Evolutionary conservation across 2,888 invertebrate genomes (phyloP).

Genomic region (Lapara coniferarum): DNA sequence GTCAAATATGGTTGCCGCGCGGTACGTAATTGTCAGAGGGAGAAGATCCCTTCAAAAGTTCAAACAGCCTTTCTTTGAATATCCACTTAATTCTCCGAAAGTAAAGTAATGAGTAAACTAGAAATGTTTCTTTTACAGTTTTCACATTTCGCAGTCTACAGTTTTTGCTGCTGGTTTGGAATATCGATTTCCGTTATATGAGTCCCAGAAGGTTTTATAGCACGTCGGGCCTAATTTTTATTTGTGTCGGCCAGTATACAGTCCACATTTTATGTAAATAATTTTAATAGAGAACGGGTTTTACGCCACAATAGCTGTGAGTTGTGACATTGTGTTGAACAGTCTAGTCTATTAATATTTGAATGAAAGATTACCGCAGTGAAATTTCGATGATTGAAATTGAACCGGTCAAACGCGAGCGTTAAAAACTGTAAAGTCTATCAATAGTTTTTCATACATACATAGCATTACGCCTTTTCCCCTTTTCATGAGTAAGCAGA

Average conservation of each 20-base stretch:
- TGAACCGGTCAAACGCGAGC: constrained; percentile 35
- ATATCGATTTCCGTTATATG: constrained; percentile 14
- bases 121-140: background rate
- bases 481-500: too few species aligned
- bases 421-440: constrained; percentile 38
- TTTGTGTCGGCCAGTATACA: constrained; percentile 9
- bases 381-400: constrained; percentile 31
- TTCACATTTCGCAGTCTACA: background rate
- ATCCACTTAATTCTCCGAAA: too few species aligned
- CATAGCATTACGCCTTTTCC: too few species aligned
- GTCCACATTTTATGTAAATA: constrained; percentile 16
- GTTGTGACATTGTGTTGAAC: background rate
- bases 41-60: background rate
- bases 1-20: background rate
- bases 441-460: constrained; percentile 49
- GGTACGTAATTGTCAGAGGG: background rate
- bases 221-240: constrained; percentile 2
- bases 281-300: constrained; percentile 3
- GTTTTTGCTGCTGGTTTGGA: background rate
- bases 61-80: background rate
- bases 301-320: background rate
- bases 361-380: background rate
- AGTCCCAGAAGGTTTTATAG: constrained; percentile 16
- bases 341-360: background rate
- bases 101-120: background rate